Conservation (phyloP, 2,113 vertebrate species). For the Noturus placidus region DNA sequence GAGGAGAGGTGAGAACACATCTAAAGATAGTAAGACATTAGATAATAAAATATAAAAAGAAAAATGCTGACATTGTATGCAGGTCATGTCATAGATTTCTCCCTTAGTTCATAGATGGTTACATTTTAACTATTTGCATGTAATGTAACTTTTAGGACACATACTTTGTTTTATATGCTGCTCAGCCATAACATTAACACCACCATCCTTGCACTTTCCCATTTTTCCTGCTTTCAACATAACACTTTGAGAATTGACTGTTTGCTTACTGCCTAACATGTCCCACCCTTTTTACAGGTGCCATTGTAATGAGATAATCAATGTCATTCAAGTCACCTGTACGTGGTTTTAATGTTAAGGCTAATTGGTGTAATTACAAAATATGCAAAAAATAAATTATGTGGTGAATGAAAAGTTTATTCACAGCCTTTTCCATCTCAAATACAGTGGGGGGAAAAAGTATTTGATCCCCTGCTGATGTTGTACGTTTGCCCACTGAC, state of each 20-base stretch:
- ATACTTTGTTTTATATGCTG: neutral
- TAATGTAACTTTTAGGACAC: neutral
- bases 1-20: slow-evolving; percentile 54
- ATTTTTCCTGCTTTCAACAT: too few relatives aligned
- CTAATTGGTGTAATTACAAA: neutral
- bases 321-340: too few relatives aligned
- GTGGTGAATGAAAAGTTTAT: neutral
- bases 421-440: neutral
- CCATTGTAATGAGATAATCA: too few relatives aligned
- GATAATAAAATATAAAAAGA: neutral
- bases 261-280: too few relatives aligned
- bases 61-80: neutral
- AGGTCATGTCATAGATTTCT: neutral
- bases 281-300: too few relatives aligned
- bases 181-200: too few relatives aligned
- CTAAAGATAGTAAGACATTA: neutral
- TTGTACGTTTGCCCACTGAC: too few relatives aligned
- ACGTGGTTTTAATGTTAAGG: too few relatives aligned
- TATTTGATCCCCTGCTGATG: too few relatives aligned
- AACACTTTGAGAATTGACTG: too few relatives aligned
- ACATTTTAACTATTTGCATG: neutral
- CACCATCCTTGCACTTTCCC: too few relatives aligned
- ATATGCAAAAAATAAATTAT: neutral
- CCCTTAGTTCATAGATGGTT: neutral
- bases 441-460: too few relatives aligned